Evolutionary conservation across 2,113 vertebrate species (phyloP), one percentile per base, ranked within the genome.

Genomic region (Tragelaphus strepsiceros): DNA sequence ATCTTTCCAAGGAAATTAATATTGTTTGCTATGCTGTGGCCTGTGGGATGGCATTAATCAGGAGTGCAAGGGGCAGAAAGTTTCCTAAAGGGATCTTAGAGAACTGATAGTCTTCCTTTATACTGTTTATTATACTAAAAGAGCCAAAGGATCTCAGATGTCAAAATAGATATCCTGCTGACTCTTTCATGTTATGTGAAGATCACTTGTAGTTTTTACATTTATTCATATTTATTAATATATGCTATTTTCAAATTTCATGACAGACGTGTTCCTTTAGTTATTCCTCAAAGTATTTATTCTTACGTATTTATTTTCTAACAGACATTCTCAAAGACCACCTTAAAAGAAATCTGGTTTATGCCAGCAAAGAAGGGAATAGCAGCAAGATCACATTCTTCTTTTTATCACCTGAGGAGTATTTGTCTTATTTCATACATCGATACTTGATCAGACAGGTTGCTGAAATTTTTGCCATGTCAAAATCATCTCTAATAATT

Each of bases 371-470:
- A 98, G 91, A 96, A 96, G 84, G 94, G 92, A 94, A 97, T 96
- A 89, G 96, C 26, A 8, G 90, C 53, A 95, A 98, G 97, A 98
- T 98, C 98, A 96, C 98, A 98, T 98, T 96, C 95, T 98, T 97
- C 62, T 90, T 98, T 96, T 91, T 98, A 98, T 99, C 98, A 98
- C 96, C 97, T 35, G 97, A 97, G 97, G 96, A 98, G 92, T 98
- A 98, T 98, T 98, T 98, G 98, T 98, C 51, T 0, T 98, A 98
- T 99, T 99, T 98, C 97, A 97, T 98, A 97, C 94, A 91, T 98
- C 67, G 61, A 95, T 97, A 91, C 96, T 96, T 98, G 95, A 98
- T 96, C 98, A 96, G 93, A 96, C 93, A 21, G 0, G 94, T 97
- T 96, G 83, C 96, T 98, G 94, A 97, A 97, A 80, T 94, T 98